Evolutionary conservation across 2,113 vertebrate species (phyloP).

Genomic region (Myotis brandtii): DNA sequence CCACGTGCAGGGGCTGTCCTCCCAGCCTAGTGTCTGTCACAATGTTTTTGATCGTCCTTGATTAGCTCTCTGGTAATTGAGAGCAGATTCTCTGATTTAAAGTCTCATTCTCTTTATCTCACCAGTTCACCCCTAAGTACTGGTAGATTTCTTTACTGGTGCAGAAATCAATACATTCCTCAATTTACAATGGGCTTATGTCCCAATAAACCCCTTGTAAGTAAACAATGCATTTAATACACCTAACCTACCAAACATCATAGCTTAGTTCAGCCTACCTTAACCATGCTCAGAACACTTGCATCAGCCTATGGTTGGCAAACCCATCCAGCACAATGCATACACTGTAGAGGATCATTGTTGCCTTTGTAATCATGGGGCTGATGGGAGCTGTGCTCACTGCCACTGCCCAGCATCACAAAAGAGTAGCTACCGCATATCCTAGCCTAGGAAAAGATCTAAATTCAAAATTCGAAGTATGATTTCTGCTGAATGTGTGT

Average conservation of each 20-base stretch:
- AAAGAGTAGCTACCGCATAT: no score
- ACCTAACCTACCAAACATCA: background rate
- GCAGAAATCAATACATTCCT: rapidly evolving
- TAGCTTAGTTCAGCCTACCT: background rate
- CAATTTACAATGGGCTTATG: background rate
- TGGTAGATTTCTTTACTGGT: background rate
- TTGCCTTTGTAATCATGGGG: background rate
- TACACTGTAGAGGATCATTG: background rate
- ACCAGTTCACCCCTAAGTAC: rapidly evolving
- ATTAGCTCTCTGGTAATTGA: background rate
- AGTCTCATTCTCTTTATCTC: background rate
- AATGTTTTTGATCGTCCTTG: background rate
- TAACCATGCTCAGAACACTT: background rate
- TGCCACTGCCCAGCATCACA: background rate
- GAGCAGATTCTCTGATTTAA: background rate
- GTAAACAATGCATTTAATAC: background rate
- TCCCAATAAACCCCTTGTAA: background rate
- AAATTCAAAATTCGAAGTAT: background rate
- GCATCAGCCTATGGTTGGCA: background rate
- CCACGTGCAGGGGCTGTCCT: rapidly evolving
- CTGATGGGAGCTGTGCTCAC: background rate
- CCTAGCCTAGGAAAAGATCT: background rate
- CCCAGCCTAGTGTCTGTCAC: rapidly evolving
- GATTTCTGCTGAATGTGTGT: background rate
- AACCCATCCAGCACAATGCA: background rate